Percentiles rank a stretch among this genome's conserved stretches.
Conservation (phyloP, 2,797 vertebrate genomes). For the Sphaeramia orbicularis region DNA sequence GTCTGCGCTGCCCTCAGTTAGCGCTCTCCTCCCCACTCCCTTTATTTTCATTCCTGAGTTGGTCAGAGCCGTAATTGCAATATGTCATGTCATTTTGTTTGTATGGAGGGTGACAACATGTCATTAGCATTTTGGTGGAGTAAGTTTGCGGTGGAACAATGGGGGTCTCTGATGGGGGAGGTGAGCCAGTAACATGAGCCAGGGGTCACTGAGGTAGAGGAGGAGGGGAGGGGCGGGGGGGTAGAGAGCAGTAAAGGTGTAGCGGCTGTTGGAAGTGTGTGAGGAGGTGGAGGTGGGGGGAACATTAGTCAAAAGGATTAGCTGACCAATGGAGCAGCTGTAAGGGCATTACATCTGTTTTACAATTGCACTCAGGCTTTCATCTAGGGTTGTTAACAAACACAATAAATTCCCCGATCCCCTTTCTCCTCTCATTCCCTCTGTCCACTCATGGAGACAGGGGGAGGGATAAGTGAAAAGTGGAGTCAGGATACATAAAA, state of each 20-base stretch:
- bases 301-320: conserved; percentile 87
- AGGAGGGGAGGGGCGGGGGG: conserved; percentile 29
- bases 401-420: conserved; percentile 85
- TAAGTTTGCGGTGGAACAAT: conserved; percentile 69
- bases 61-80: conserved; percentile 63
- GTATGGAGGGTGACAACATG: conserved; percentile 72
- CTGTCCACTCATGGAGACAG: conserved; percentile 54
- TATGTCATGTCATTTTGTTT: conserved; percentile 77
- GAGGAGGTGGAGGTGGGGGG: conserved; percentile 47
- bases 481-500: conserved; percentile 35
- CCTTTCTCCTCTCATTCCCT: conserved; percentile 77
- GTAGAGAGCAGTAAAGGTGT: conserved; percentile 70
- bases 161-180: conserved; percentile 74
- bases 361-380: conserved; percentile 86
- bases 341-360: conserved; percentile 89
- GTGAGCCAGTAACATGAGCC: conserved; percentile 74
- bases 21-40: conserved; percentile 24
- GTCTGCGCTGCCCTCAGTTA: conserved; percentile 16
- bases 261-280: conserved; percentile 71
- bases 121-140: conserved; percentile 75
- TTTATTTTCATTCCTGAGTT: conserved; percentile 40
- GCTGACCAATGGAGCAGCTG: conserved; percentile 84
- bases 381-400: conserved; percentile 85
- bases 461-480: conserved; percentile 41
- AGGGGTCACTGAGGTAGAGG: conserved; percentile 67